Conservation (phyloP, 2,888 invertebrate genomes). For the Campopleginae sp. region DNA sequence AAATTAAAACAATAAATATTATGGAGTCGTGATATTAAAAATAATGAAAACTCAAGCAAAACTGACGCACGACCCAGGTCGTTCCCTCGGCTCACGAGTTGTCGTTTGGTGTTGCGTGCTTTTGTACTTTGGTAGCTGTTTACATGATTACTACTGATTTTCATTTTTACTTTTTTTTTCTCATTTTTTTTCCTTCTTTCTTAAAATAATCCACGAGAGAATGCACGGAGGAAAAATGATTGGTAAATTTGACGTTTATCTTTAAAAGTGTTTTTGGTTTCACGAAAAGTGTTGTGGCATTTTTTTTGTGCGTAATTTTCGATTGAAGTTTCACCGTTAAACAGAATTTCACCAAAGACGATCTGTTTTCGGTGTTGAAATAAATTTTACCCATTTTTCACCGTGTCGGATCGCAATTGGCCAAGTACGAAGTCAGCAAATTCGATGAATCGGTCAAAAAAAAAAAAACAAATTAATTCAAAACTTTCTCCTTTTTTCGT, state of each 20-base stretch:
- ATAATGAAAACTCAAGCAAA: constrained; percentile 46
- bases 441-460: neutral
- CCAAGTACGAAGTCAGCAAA: constrained; percentile 45
- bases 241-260: constrained; percentile 35
- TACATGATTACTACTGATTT: constrained; percentile 57
- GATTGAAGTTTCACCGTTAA: neutral
- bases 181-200: constrained; percentile 26
- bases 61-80: constrained; percentile 66
- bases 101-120: constrained; percentile 67
- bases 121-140: constrained; percentile 65
- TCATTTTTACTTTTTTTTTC: constrained; percentile 8
- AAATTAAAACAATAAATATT: constrained; percentile 35
- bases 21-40: constrained; percentile 26
- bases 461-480: neutral
- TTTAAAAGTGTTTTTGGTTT: constrained; percentile 12
- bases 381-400: constrained; percentile 33
- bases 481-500: neutral
- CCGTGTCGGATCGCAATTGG: constrained; percentile 49
- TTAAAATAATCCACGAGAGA: constrained; percentile 32
- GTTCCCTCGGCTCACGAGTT: constrained; percentile 66
- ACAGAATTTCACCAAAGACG: constrained; percentile 4
- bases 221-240: constrained; percentile 49
- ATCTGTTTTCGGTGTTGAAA: neutral
- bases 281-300: constrained; percentile 25
- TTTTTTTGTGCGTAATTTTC: constrained; percentile 24